phyloP scores from a whole-genome alignment of 2,113 vertebrate species.

The Stictonetta naevosa region DNA sequence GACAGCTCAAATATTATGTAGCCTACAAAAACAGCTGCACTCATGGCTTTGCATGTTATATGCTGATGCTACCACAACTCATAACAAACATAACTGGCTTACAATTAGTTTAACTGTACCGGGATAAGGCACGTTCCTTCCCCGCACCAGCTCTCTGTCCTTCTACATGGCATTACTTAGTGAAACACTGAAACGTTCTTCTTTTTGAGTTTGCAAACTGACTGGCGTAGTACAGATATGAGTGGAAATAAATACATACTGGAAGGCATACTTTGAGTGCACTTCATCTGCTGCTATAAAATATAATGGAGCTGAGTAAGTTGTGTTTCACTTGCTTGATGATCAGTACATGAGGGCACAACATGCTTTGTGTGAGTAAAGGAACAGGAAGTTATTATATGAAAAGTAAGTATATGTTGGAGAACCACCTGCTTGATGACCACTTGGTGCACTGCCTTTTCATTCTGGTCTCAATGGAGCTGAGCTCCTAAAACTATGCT shows the following conservation, averaged over 20 bases:
- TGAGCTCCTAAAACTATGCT: not conserved
- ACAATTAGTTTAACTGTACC: not conserved
- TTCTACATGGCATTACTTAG: not conserved
- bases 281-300: not conserved
- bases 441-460: accelerated
- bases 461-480: not conserved
- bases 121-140: not conserved
- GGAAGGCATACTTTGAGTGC: not conserved
- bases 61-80: not conserved
- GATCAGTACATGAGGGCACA: not conserved
- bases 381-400: not conserved
- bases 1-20: not conserved
- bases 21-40: not conserved
- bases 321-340: not conserved
- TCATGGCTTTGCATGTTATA: accelerated
- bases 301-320: not conserved
- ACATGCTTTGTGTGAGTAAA: not conserved
- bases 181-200: not conserved
- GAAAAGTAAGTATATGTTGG: not conserved
- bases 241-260: not conserved
- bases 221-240: accelerated
- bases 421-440: not conserved
- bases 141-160: not conserved
- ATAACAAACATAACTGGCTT: not conserved
- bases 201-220: not conserved